A percentile compares a stretch with the other conserved stretches of the same genome.
These are phyloP conservation scores for Syngnathus rostellatus DNA, from an alignment of 2,797 vertebrate species.

Conservation along the genomic window DNA sequence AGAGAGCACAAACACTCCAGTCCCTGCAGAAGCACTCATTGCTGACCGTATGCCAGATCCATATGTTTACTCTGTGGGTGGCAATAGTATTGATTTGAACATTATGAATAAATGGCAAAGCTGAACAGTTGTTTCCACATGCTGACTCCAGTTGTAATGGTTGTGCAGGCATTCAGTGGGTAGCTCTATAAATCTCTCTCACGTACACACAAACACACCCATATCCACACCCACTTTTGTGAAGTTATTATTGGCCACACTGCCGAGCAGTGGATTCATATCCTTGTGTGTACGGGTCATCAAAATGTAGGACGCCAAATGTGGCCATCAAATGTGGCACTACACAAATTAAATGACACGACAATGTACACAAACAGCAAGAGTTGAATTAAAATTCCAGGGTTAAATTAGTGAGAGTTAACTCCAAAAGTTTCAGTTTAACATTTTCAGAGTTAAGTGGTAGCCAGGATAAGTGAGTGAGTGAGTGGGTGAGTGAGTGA, in stretches of 20 bases:
- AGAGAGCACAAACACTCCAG: constrained; percentile 83
- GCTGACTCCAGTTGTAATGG: not conserved
- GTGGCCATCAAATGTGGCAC: too few species aligned
- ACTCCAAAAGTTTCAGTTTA: too few species aligned
- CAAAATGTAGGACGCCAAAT: not conserved
- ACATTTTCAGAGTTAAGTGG: too few species aligned
- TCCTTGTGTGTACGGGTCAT: not conserved
- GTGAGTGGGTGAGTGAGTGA: too few species aligned
- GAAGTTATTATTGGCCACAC: not conserved
- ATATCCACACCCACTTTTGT: not conserved
- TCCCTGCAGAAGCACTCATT: constrained; percentile 84
- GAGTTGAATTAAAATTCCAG: too few species aligned
- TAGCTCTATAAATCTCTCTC: not conserved
- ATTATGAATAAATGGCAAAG: not conserved
- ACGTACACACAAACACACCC: not conserved
- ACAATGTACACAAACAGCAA: too few species aligned
- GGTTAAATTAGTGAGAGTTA: too few species aligned
- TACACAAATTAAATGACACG: too few species aligned
- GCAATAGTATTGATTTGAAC: not conserved
- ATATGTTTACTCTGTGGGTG: not conserved
- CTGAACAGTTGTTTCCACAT: not conserved
- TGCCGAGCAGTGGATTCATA: not conserved
- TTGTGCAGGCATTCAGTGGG: not conserved
- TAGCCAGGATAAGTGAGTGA: too few species aligned
- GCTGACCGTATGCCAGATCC: constrained; percentile 10